Evolutionary conservation across 2,797 vertebrate genomes (phyloP), one percentile per base, ranked within the genome.

Genomic region (Spondyliosoma cantharus): DNA sequence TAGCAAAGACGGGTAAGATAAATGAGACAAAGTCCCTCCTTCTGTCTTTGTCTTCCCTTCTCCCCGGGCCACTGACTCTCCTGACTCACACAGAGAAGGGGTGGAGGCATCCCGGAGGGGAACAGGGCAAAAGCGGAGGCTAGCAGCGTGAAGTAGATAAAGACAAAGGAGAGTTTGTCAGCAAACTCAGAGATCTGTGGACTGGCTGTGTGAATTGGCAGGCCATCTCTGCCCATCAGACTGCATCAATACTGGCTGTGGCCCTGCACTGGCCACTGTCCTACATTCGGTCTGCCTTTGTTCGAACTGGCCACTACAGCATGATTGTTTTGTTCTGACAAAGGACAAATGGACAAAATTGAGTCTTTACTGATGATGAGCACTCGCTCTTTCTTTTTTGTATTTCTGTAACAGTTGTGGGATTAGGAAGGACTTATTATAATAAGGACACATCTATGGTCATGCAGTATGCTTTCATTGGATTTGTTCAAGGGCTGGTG

Each of bases 241-340:
- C 53, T 71, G 72, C 64, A 69, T 93, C 90, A 88, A 86, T 86
- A 76, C 86, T 80, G 78, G 73, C 86, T 42, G 54, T 65, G 64
- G 65, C 68, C 64, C 56, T 37, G 54, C 24, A 19, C 70, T 84
- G 81, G 83, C 87, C 64, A 62, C 50, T 74, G 76, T 87, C 81
- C 83, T 65, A 16, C 46, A 14, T 19, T 27, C 37, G 66, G 53
- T 22, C 80, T 29, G 73, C 32, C 74, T 87, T 78, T 87, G 87
- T 91, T 89, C 24, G 61, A 82, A 57, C 77, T 75, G 84, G 79
- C 78, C 46, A 32, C 72, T 25, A 19, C 58, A 53, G 65, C 17
- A 7, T 43, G 62, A 66, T 56, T 42, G 49, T 79, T 80, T 85
- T 80, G 66, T 50, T 37, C 66, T 75, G 25, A 54, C 83, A 81